Conservation (phyloP, 30 jellyfish, hydroid and myxozoan species). For the Kudoa iwatai region DNA sequence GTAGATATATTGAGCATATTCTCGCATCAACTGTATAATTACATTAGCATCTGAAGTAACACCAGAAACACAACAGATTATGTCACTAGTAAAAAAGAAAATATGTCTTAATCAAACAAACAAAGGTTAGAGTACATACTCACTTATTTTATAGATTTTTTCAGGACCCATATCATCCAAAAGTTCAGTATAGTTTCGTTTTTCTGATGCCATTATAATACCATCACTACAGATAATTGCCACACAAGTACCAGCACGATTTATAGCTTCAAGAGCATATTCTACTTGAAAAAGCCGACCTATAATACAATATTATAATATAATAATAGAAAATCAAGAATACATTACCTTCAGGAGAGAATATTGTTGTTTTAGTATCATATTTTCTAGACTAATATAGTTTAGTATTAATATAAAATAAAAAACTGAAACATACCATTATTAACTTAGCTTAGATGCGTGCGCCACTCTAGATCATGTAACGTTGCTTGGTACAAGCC, state of each 20-base stretch:
- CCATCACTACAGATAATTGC: constrained; percentile 86
- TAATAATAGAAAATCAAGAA: no score
- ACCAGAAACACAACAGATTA: constrained; percentile 97
- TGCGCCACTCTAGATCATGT: no score
- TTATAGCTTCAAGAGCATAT: constrained; percentile 95
- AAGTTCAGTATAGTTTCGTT: constrained; percentile 36
- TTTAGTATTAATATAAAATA: no score
- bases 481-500: no score
- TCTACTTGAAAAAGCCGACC: constrained; percentile 96
- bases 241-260: constrained; percentile 97
- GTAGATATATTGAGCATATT: no score
- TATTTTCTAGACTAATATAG: constrained; percentile 71
- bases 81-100: no score
- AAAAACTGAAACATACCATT: no score
- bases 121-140: constrained; percentile 19
- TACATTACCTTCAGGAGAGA: constrained; percentile 98
- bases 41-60: constrained; percentile 96
- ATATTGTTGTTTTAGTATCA: constrained; percentile 83
- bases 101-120: no score
- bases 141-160: constrained; percentile 38
- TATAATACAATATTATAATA: no score
- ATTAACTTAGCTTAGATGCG: no score
- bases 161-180: constrained; percentile 62
- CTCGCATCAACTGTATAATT: no score
- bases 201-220: constrained; percentile 65